Conservation (phyloP, 2,888 invertebrate species). For the Flabesymbios commensalis region DNA sequence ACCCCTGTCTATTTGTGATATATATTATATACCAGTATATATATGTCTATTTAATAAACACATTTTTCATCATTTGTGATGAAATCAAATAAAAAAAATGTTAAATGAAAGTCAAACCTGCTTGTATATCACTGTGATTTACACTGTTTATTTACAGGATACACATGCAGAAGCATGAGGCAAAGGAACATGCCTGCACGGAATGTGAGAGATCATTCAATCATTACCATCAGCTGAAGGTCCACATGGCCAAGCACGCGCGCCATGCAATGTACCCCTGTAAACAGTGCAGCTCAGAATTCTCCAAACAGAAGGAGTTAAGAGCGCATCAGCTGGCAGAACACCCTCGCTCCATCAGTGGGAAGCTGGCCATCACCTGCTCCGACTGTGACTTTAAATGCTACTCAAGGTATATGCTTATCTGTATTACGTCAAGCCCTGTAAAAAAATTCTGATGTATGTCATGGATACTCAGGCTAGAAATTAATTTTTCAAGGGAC, state of each 20-base stretch:
- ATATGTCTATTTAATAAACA: background rate
- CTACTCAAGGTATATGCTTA: no score
- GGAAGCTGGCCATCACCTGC: conserved; percentile 8
- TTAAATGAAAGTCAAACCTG: no score
- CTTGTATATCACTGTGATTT: no score
- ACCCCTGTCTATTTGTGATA: background rate
- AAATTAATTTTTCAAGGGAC: no score
- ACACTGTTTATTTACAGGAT: no score
- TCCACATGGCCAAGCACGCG: conserved; percentile 36
- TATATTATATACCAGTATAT: background rate
- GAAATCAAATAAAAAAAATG: no score
- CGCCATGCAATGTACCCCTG: conserved; percentile 22
- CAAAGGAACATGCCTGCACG: conserved; percentile 28
- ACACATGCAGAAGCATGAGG: conserved; percentile 25
- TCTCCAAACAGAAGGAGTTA: conserved; percentile 23
- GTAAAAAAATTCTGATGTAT: no score
- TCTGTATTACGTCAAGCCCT: no score
- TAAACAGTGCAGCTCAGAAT: conserved; percentile 24
- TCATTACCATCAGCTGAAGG: conserved; percentile 27
- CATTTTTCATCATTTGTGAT: background rate
- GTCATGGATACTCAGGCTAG: no score
- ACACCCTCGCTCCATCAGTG: conserved; percentile 6
- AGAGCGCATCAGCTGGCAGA: conserved; percentile 20
- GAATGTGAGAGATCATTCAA: conserved; percentile 32
- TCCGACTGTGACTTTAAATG: conserved; percentile 19